A percentile compares a stretch with the other conserved stretches of the same genome.
phyloP scores from a whole-genome alignment of 1,140 invertebrate species.

The Pinna nobilis region DNA sequence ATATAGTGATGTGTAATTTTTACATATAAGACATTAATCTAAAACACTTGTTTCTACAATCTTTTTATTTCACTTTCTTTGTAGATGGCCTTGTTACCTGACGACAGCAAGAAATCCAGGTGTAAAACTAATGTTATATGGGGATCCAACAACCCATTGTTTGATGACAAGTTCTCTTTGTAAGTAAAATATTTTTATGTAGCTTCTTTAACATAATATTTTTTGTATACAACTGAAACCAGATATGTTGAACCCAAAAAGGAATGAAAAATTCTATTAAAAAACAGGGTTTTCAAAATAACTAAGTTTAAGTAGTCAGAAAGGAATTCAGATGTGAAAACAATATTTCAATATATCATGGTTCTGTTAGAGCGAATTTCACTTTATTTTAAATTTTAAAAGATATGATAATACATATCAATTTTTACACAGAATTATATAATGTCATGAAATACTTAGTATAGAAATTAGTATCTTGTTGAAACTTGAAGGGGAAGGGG shows the following conservation, averaged over 20 bases:
- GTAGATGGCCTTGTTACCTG: slow-evolving; percentile 68
- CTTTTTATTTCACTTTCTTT: slow-evolving; percentile 23
- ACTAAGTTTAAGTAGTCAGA: slow-evolving; percentile 6
- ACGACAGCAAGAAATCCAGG: slow-evolving; percentile 72
- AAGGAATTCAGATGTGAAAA: slow-evolving; percentile 22
- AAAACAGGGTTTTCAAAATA: too few relatives aligned
- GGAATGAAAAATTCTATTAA: too few relatives aligned
- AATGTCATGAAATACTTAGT: too few relatives aligned
- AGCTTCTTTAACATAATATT: not conserved
- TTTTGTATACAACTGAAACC: not conserved
- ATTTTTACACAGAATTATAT: too few relatives aligned
- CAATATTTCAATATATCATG: too few relatives aligned
- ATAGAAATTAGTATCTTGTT: too few relatives aligned
- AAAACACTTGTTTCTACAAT: slow-evolving; percentile 1
- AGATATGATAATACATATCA: too few relatives aligned
- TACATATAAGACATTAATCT: not conserved
- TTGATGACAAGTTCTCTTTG: slow-evolving; percentile 77
- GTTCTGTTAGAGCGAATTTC: too few relatives aligned
- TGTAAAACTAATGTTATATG: slow-evolving; percentile 75
- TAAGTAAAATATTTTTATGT: slow-evolving; percentile 51
- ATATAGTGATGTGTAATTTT: not conserved
- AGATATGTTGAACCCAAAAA: not conserved
- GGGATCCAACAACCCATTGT: slow-evolving; percentile 74
- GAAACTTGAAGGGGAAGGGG: too few relatives aligned
- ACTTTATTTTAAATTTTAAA: slow-evolving; percentile 8